Evolutionary conservation across 2,113 vertebrate species (phyloP).

Genomic region (Chunga burmeisteri): DNA sequence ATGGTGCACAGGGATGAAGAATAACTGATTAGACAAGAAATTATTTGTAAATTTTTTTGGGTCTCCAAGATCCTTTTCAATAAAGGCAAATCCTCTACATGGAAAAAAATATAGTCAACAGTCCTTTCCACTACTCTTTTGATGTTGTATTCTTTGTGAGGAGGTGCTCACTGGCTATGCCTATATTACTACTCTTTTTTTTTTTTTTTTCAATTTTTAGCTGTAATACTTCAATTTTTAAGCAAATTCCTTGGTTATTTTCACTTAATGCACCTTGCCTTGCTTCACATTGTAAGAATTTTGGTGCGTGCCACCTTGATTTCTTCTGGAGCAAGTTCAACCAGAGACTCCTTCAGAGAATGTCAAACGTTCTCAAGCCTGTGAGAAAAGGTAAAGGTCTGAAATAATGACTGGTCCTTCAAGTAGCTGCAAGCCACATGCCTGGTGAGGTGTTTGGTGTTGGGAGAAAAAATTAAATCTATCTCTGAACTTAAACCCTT

Average conservation of each 20-base stretch:
- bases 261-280: neutral
- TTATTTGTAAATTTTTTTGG: neutral
- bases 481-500: neutral
- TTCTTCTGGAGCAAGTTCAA: neutral
- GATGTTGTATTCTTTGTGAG: neutral
- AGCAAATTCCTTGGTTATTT: neutral
- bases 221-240: neutral
- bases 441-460: neutral
- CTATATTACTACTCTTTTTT: too few species aligned
- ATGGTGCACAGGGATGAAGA: neutral
- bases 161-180: neutral
- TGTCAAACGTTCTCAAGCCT: neutral
- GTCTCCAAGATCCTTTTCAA: neutral
- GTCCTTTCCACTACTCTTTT: neutral
- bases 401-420: neutral
- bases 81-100: neutral
- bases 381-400: neutral
- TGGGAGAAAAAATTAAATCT: neutral
- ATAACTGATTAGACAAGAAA: neutral
- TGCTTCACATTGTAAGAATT: neutral
- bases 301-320: neutral
- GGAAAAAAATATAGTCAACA: neutral
- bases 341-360: neutral
- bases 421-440: neutral
- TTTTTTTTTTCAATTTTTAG: neutral